Evolutionary conservation across 2,113 vertebrate species (phyloP), one percentile per base, ranked within the genome.

Genomic region (Vombatus ursinus): DNA sequence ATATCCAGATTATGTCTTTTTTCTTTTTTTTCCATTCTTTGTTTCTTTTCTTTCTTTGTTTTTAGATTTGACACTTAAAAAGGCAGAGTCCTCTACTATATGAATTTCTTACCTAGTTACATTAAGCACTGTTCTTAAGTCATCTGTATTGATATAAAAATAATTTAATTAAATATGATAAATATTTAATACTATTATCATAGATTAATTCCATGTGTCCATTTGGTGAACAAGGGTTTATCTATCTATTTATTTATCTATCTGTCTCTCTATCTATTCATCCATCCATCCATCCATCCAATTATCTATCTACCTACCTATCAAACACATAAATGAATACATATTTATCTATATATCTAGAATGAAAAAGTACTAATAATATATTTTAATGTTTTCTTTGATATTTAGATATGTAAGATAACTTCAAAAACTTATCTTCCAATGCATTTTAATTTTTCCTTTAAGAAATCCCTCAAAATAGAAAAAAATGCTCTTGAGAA

Each of bases 251-350:
- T n/a, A 44, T 44, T 1, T n/a, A 37, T 31, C 31, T 16, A 68
- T 37, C 28, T 10, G 10, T 28, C 54, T 22, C 26, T 54, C 25
- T 25, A 11, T 10, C 12, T 31, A 68, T 4, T n/a, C n/a, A 77
- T 77, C 14, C 10, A 57, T 28, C 26, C 5, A 49, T 49, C 2
- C 48, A 49, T 49, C 2, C 5, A 5, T 49, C 48, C 48, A 49
- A 3, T 49, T 49, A 5, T 49, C 5, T 57, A 0, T 10, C 16
- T 11, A 10, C 14, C 28, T 28, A 2, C 0, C 0, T 2, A 49
- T 49, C 48, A n/a, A 16, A 3, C 0, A 0, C 16, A 44, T 37
- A 3, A 10, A 2, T 0, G 0, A 14, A 44, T 37, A 3, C 12
- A n/a, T 9, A 61, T 26, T 8, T 31, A 7, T 47, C 51, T 5